A percentile compares a stretch with the other conserved stretches of the same genome.
Evolutionary conservation across 2,888 invertebrate genomes (phyloP).

Genomic region (Xiphydria camelus): DNA sequence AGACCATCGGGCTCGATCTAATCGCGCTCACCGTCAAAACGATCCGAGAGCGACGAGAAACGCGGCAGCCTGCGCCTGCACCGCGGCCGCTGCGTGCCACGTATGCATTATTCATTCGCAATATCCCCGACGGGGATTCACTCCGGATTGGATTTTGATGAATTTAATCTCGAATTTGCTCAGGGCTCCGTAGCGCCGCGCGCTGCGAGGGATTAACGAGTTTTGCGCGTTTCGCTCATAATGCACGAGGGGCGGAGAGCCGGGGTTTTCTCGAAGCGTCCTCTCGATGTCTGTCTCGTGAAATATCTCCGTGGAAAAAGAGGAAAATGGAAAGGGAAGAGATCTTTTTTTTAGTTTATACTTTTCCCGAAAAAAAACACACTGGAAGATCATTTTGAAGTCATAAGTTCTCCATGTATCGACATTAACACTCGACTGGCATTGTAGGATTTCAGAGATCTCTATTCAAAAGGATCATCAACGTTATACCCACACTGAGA

Average conservation of each 20-base stretch:
- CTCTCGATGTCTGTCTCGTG: too few relatives aligned
- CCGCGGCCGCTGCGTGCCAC: constrained; percentile 13
- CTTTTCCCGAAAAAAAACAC: too few relatives aligned
- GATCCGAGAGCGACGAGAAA: constrained; percentile 29
- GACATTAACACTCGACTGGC: too few relatives aligned
- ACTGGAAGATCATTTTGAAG: too few relatives aligned
- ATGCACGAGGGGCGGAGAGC: constrained; percentile 8
- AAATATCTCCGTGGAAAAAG: too few relatives aligned
- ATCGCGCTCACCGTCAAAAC: constrained; percentile 37
- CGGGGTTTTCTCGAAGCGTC: too few relatives aligned
- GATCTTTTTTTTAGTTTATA: too few relatives aligned
- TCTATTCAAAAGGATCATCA: too few relatives aligned
- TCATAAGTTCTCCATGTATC: too few relatives aligned
- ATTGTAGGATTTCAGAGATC: too few relatives aligned
- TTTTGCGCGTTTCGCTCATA: constrained; percentile 24
- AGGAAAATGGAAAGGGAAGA: too few relatives aligned
- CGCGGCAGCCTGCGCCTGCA: background rate
- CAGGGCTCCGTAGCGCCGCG: constrained; percentile 22
- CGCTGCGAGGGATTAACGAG: constrained; percentile 47
- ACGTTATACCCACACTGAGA: too few relatives aligned
- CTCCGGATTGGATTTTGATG: constrained; percentile 55
- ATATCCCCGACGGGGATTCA: constrained; percentile 41
- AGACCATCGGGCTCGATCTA: constrained; percentile 31
- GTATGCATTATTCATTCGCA: constrained; percentile 52
- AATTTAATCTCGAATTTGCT: constrained; percentile 54